Evolutionary conservation across 2,797 vertebrate species (phyloP).

Genomic region (Megaceryle alcyon): DNA sequence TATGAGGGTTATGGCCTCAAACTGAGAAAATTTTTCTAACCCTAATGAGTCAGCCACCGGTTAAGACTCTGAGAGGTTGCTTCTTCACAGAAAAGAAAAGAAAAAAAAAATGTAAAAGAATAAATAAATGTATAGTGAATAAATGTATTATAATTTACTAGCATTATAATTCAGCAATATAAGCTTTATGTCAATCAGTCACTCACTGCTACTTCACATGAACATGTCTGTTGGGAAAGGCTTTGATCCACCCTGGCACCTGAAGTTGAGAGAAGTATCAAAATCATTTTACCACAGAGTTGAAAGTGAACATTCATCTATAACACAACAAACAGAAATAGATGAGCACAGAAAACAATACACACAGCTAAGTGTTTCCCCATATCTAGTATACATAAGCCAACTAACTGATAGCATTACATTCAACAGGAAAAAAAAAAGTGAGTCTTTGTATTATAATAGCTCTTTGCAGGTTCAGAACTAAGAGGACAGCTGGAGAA

Average conservation of each 20-base stretch:
- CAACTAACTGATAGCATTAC: not conserved
- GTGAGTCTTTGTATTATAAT: not conserved
- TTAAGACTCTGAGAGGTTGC: not conserved
- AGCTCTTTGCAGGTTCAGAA: not conserved
- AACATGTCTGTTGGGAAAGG: not conserved
- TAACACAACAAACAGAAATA: constrained; percentile 29
- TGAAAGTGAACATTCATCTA: constrained; percentile 35
- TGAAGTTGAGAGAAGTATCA: constrained; percentile 11
- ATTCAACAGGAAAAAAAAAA: not conserved
- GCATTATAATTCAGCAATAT: not conserved
- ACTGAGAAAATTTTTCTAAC: no score
- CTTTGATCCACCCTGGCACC: constrained; percentile 11
- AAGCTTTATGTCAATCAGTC: constrained; percentile 12
- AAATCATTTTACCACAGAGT: constrained; percentile 28
- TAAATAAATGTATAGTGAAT: not conserved
- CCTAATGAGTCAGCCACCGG: not conserved
- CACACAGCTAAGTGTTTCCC: not conserved
- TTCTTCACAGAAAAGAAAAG: not conserved
- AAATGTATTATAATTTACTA: not conserved
- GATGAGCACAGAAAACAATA: constrained; percentile 16
- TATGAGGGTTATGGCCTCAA: not conserved
- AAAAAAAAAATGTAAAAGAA: not conserved
- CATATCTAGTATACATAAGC: not conserved
- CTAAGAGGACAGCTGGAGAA: not conserved
- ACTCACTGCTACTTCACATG: not conserved